Conservation (phyloP, 2,797 vertebrate genomes). For the Spinus olivaceus region DNA sequence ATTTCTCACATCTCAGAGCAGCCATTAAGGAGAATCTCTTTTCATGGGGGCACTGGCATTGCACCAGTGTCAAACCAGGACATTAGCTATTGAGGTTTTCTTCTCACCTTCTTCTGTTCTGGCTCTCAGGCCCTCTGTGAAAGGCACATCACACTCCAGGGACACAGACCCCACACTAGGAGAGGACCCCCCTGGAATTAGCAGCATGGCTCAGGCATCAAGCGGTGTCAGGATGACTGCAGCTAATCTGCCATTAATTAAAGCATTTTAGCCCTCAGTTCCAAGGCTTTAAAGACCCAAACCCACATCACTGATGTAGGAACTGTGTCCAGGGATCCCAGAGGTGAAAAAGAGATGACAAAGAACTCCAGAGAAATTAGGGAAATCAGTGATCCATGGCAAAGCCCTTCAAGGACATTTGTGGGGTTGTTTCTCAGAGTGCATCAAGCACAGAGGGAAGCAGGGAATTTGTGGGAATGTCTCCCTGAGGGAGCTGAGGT, state of each 20-base stretch:
- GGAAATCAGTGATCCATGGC: background rate
- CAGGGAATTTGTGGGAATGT: background rate
- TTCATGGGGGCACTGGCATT: too few relatives aligned
- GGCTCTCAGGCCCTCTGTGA: background rate
- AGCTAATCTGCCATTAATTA: background rate
- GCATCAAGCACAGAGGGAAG: background rate
- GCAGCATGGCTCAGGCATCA: background rate
- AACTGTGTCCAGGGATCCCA: background rate
- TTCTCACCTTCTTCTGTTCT: background rate
- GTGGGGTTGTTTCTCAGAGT: background rate
- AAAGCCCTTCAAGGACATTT: background rate
- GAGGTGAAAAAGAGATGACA: background rate
- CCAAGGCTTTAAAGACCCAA: background rate
- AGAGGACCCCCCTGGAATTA: background rate
- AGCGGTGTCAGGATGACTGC: background rate
- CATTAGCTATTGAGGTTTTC: background rate
- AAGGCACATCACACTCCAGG: background rate
- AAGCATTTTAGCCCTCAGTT: background rate
- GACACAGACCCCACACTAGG: background rate
- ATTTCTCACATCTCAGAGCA: too few relatives aligned
- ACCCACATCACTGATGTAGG: background rate
- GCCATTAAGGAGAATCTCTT: too few relatives aligned
- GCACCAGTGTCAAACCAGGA: too few relatives aligned
- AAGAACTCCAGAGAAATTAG: conserved; percentile 5
- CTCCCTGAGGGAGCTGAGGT: background rate